Percentiles rank a stretch among this genome's conserved stretches.
These are phyloP conservation scores for Fragum sueziense DNA, from an alignment of 2,888 invertebrate species.

Conservation along the genomic window DNA sequence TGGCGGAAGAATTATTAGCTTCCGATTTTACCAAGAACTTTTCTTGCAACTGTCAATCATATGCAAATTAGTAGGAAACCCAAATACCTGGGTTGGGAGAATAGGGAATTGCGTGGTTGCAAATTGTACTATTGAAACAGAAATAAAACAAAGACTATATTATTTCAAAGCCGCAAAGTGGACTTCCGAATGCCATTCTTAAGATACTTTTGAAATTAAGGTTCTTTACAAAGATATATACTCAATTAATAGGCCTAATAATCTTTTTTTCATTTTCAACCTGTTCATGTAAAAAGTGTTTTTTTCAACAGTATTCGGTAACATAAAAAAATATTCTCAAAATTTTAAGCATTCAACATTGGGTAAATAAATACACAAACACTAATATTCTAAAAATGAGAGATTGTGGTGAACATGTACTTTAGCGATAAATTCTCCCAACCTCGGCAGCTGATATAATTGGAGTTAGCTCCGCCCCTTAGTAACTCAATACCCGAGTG, in stretches of 20 bases:
- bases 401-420: too few species aligned
- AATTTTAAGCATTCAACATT: too few species aligned
- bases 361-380: too few species aligned
- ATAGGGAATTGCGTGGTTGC: not conserved
- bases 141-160: not conserved
- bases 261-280: too few species aligned
- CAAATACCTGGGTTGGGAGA: constrained; percentile 9
- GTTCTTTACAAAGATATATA: too few species aligned
- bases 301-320: too few species aligned
- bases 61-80: constrained; percentile 55
- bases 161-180: not conserved
- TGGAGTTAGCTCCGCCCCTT: constrained; percentile 53
- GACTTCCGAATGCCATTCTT: not conserved
- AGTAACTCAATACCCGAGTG: constrained; percentile 54
- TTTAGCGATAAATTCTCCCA: constrained; percentile 13
- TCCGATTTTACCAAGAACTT: not conserved
- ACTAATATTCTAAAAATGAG: too few species aligned
- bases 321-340: too few species aligned
- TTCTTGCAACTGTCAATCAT: constrained; percentile 61
- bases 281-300: too few species aligned
- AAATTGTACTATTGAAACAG: not conserved
- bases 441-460: constrained; percentile 2
- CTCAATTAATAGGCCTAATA: too few species aligned
- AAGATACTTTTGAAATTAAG: not conserved
- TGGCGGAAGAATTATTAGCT: constrained; percentile 27